Conservation (phyloP, 1,140 invertebrate genomes). For the Drosophila elegans region DNA sequence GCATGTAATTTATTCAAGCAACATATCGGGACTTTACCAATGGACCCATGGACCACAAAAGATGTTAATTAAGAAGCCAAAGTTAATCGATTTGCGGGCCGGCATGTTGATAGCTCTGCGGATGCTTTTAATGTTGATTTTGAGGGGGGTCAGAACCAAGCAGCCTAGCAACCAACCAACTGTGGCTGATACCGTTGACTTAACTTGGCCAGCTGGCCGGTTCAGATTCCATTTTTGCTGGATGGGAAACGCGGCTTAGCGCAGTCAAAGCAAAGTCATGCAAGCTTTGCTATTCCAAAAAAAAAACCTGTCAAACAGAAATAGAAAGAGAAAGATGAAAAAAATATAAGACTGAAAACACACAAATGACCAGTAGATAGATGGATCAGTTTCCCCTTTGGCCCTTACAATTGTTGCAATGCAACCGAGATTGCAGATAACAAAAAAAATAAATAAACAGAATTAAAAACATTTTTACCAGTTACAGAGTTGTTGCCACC, state of each 20-base stretch:
- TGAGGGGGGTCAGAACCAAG: constrained; percentile 13
- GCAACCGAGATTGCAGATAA: constrained; percentile 23
- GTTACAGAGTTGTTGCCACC: constrained; percentile 42
- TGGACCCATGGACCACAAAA: constrained; percentile 53
- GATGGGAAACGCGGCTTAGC: constrained; percentile 19
- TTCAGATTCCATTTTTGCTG: constrained; percentile 16
- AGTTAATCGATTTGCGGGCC: constrained; percentile 76
- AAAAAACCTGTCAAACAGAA: constrained; percentile 3
- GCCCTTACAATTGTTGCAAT: constrained; percentile 34
- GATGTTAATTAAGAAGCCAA: constrained; percentile 77
- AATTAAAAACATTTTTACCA: constrained; percentile 67
- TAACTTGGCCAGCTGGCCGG: neutral
- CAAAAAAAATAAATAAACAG: constrained; percentile 23
- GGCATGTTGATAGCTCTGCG: constrained; percentile 39
- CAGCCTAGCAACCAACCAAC: constrained; percentile 7
- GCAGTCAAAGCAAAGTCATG: constrained; percentile 27
- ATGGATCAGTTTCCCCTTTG: constrained; percentile 14
- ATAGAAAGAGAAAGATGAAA: constrained; percentile 11
- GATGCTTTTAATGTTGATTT: constrained; percentile 46
- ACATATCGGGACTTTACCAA: constrained; percentile 20
- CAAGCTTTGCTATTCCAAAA: constrained; percentile 14
- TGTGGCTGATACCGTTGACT: constrained; percentile 30
- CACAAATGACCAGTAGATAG: constrained; percentile 2
- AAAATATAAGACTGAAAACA: constrained; percentile 21
- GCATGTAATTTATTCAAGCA: constrained; percentile 58